phyloP scores from a whole-genome alignment of 2,888 invertebrate genomes.

The Himalopsyche japonica region DNA sequence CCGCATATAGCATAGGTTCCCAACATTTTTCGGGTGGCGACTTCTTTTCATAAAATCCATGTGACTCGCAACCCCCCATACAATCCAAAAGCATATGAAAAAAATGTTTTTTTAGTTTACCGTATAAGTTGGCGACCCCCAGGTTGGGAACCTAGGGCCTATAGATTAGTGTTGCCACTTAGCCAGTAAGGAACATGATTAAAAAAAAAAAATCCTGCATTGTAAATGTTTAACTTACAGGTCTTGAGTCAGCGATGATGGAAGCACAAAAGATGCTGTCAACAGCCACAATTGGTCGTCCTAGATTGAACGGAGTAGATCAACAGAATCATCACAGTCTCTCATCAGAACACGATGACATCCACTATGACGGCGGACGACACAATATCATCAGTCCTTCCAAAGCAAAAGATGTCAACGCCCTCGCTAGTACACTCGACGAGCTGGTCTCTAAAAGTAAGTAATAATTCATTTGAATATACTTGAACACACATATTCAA shows the following conservation, averaged over 20 bases:
- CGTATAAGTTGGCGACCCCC: no score
- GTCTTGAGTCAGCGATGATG: constrained; percentile 61
- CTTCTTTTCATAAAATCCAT: no score
- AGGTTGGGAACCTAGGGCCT: no score
- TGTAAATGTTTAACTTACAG: constrained; percentile 43
- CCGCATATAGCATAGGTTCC: no score
- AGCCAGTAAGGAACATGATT: not conserved
- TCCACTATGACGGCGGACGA: constrained; percentile 34
- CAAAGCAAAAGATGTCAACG: constrained; percentile 42
- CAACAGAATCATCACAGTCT: constrained; percentile 43
- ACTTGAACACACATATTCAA: no score
- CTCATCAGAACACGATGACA: constrained; percentile 46
- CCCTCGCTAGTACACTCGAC: constrained; percentile 49
- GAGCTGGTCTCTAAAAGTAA: constrained; percentile 53
- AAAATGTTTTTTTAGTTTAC: no score
- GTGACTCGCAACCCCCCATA: no score
- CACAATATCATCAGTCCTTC: not conserved
- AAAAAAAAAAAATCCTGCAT: not conserved
- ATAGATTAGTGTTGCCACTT: not conserved
- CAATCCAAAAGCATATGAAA: no score
- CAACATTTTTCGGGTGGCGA: no score
- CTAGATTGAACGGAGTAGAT: constrained; percentile 21
- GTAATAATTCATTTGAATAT: not conserved
- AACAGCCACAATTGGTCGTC: constrained; percentile 49
- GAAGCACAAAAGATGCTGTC: constrained; percentile 63